Evolutionary conservation across 2,113 vertebrate genomes (phyloP).

Genomic region (Sterna hirundo): DNA sequence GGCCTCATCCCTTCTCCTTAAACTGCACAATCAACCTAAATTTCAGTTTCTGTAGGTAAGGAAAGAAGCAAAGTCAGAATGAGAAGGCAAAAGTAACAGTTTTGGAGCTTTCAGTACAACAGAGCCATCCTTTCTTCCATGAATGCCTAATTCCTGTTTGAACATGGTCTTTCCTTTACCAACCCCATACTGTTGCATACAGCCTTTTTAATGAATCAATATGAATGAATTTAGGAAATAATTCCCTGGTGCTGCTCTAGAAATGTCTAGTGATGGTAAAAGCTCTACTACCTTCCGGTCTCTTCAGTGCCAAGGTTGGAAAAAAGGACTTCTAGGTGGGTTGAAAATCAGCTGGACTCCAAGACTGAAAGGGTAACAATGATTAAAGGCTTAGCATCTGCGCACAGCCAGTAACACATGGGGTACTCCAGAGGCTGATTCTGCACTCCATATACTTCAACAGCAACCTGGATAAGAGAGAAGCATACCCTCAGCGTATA

Average conservation of each 20-base stretch:
- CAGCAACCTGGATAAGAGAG: neutral
- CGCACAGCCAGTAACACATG: neutral
- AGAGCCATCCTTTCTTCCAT: neutral
- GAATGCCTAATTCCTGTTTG: neutral
- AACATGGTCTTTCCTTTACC: neutral
- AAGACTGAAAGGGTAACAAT: neutral
- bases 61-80: neutral
- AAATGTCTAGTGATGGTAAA: neutral
- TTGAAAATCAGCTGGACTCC: neutral
- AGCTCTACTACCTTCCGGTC: neutral
- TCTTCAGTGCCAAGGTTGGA: neutral
- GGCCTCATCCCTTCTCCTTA: neutral
- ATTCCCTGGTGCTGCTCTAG: neutral
- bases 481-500: neutral
- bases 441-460: neutral
- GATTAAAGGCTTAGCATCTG: neutral
- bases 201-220: neutral
- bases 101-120: neutral
- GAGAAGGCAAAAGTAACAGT: neutral
- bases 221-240: neutral
- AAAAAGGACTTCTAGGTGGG: neutral
- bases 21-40: neutral
- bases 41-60: neutral
- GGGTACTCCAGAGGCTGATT: neutral
- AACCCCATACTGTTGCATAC: neutral